Evolutionary conservation across 2,888 invertebrate genomes (phyloP).

Genomic region (Drosophila buzzatii): DNA sequence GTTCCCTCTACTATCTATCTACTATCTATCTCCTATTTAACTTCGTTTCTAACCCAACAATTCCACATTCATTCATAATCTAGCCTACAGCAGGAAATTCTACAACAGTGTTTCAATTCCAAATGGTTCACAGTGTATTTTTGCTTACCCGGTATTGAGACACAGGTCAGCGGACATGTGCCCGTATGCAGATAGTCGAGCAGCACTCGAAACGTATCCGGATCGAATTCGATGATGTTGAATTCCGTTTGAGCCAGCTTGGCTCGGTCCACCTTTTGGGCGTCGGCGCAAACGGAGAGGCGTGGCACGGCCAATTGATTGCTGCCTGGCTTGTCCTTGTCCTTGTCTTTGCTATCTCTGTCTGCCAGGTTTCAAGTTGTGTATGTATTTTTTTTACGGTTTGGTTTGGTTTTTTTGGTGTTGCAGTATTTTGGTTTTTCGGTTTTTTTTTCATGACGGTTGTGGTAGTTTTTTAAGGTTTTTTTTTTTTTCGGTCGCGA

Average conservation of each 20-base stretch:
- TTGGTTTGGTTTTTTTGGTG: conserved; percentile 14
- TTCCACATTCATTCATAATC: too few relatives aligned
- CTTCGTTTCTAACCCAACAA: too few relatives aligned
- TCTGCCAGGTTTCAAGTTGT: conserved; percentile 86
- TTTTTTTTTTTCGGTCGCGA: conserved; percentile 31
- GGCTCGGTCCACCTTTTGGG: conserved; percentile 96
- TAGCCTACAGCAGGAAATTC: neutral
- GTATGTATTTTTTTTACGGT: conserved; percentile 3
- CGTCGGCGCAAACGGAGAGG: conserved; percentile 96
- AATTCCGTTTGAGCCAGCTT: conserved; percentile 98
- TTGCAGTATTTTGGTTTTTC: conserved; percentile 23
- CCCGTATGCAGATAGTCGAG: conserved; percentile 97
- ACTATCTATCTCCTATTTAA: neutral
- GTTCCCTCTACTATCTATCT: neutral
- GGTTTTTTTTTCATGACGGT: conserved; percentile 11
- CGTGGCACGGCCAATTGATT: conserved; percentile 93
- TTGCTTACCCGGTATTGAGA: conserved; percentile 92
- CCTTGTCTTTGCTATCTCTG: conserved; percentile 92
- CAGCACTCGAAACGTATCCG: conserved; percentile 95
- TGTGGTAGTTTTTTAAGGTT: conserved; percentile 25
- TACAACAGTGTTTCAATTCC: neutral
- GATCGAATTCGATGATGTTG: conserved; percentile 97
- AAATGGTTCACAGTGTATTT: neutral
- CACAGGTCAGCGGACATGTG: conserved; percentile 95
- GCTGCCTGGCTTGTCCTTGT: conserved; percentile 91